These are phyloP conservation scores for Ophion ellenae DNA, from an alignment of 2,888 invertebrate genomes.

Conservation along the genomic window DNA sequence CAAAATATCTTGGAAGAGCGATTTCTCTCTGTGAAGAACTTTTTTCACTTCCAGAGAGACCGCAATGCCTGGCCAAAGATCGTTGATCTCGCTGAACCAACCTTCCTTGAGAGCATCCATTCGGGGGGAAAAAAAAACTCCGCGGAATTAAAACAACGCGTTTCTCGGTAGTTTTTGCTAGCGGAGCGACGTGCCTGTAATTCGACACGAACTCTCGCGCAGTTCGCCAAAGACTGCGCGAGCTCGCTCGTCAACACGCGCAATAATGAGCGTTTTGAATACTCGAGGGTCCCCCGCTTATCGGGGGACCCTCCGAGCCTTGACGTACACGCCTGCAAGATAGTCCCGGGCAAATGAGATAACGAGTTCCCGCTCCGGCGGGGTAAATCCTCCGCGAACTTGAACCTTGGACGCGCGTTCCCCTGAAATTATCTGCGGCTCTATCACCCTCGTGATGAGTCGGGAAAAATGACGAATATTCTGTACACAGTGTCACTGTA, in stretches of 20 bases:
- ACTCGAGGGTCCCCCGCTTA: conserved; percentile 61
- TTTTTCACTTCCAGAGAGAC: conserved; percentile 94
- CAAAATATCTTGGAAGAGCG: conserved; percentile 93
- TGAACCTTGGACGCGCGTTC: conserved; percentile 61
- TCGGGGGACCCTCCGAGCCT: conserved; percentile 53
- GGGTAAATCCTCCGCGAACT: conserved; percentile 24
- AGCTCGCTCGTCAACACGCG: conserved; percentile 8
- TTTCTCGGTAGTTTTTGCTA: not conserved
- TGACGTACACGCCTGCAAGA: conserved; percentile 62
- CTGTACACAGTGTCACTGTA: not conserved
- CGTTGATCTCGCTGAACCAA: conserved; percentile 97
- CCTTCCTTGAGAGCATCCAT: conserved; percentile 91
- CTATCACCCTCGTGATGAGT: not conserved
- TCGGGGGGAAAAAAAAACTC: conserved; percentile 11
- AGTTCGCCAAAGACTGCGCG: conserved; percentile 35
- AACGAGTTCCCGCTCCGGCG: conserved; percentile 45
- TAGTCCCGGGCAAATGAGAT: conserved; percentile 67
- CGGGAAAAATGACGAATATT: not conserved
- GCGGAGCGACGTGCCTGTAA: not conserved
- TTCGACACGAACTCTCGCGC: conserved; percentile 20
- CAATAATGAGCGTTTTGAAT: conserved; percentile 44
- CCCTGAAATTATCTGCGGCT: not conserved
- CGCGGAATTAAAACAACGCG: not conserved
- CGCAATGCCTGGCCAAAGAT: conserved; percentile 95
- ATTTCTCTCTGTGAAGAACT: conserved; percentile 91